These are phyloP conservation scores for Porites lobata DNA, from an alignment of 92 coral and sea anemone genomes.

Conservation along the genomic window DNA sequence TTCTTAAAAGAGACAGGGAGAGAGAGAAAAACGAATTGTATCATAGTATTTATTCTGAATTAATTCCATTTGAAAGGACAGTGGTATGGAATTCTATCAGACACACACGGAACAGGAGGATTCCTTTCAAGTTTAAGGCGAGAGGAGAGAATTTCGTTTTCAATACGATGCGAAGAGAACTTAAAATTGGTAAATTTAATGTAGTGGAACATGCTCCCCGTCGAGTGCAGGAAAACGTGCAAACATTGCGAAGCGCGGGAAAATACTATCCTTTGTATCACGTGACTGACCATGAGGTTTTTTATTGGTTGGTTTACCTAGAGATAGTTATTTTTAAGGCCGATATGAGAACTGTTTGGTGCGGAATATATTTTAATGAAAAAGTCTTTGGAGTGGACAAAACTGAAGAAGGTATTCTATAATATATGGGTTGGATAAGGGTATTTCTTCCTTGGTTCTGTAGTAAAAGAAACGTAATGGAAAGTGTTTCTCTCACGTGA, in stretches of 20 bases:
- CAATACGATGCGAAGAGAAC: not conserved
- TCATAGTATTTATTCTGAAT: not conserved
- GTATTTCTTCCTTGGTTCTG: too few species aligned
- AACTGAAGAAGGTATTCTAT: too few species aligned
- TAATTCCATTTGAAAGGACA: not conserved
- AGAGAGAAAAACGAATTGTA: not conserved
- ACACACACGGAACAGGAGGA: not conserved
- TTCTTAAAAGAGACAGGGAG: not conserved
- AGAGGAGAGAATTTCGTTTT: not conserved
- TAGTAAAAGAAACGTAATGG: too few species aligned
- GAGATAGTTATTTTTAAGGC: too few species aligned
- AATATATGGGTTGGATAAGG: too few species aligned
- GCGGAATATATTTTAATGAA: too few species aligned
- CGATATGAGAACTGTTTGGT: too few species aligned
- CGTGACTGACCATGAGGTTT: too few species aligned
- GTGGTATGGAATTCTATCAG: not conserved
- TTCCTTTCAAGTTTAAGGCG: not conserved
- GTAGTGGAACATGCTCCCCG: not conserved
- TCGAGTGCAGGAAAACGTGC: not conserved
- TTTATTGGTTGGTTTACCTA: too few species aligned
- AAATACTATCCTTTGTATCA: not conserved
- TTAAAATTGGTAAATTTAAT: too few species aligned
- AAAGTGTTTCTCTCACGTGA: too few species aligned
- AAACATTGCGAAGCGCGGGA: not conserved
- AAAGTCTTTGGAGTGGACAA: too few species aligned